Percentiles rank a stretch among this genome's conserved stretches.
phyloP scores from a whole-genome alignment of 2,113 vertebrate species.

The Crotophaga sulcirostris region DNA sequence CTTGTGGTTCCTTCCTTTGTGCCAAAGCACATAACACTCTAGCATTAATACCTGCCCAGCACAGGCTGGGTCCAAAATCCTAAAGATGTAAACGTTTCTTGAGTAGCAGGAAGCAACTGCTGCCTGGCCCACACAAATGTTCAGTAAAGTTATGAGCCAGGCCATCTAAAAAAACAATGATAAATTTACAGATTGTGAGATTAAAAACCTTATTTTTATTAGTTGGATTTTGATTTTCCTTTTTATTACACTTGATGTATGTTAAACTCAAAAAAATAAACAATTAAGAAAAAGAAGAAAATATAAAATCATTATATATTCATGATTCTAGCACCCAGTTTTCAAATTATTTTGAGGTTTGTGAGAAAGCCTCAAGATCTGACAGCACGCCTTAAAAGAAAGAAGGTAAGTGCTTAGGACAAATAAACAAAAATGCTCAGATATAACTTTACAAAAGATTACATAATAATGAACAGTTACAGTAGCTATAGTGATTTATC shows the following conservation, averaged over 20 bases:
- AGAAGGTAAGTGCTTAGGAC: not conserved
- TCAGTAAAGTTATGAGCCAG: not conserved
- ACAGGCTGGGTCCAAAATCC: not conserved
- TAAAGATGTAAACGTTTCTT: not conserved
- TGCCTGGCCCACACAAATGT: not conserved
- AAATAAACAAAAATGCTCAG: not conserved
- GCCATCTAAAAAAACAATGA: not conserved
- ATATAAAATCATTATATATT: not conserved
- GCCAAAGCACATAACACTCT: not conserved
- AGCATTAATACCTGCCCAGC: not conserved
- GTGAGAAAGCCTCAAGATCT: not conserved
- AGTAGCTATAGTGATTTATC: not conserved
- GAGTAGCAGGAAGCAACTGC: not conserved
- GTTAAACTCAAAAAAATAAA: not conserved
- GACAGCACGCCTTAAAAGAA: not conserved
- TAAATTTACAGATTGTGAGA: not conserved
- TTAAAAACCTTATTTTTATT: not conserved
- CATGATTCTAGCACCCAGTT: not conserved
- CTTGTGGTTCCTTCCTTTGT: not conserved
- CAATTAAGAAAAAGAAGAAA: not conserved
- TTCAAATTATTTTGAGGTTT: not conserved
- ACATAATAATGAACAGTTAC: not conserved
- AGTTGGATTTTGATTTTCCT: not conserved
- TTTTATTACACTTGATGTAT: not conserved
- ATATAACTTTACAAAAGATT: not conserved